Evolutionary conservation across 2,797 vertebrate species (phyloP).

Genomic region (Cercopithecus petaurista): DNA sequence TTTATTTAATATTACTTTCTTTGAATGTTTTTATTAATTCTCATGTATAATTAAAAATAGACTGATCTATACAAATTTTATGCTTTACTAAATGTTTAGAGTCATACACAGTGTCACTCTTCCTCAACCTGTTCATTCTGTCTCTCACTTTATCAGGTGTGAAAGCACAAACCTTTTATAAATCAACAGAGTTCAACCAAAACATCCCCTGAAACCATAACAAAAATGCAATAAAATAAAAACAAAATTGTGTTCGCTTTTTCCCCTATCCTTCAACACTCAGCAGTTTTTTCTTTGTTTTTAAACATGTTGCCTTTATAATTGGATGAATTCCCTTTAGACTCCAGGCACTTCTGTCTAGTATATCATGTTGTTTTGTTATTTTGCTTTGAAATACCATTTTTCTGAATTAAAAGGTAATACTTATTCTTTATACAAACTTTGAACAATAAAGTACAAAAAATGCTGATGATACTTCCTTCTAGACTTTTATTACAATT

Average conservation of each 20-base stretch:
- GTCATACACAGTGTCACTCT: neutral
- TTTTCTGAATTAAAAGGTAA: slow-evolving; percentile 32
- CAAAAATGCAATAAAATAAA: slow-evolving; percentile 34
- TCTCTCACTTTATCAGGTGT: neutral
- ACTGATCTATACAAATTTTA: neutral
- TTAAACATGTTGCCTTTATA: neutral
- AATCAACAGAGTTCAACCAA: neutral
- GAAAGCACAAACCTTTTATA: neutral
- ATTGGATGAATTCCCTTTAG: slow-evolving; percentile 6
- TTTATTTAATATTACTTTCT: neutral
- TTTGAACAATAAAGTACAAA: neutral
- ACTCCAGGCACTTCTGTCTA: neutral
- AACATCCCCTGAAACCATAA: neutral
- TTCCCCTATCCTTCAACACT: neutral
- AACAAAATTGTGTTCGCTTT: neutral
- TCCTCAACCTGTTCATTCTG: neutral
- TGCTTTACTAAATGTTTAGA: neutral
- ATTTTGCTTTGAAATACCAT: neutral
- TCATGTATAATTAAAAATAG: neutral
- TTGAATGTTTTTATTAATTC: neutral
- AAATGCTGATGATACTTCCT: neutral
- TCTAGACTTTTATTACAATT: neutral
- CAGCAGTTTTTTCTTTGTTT: neutral
- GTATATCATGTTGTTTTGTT: neutral
- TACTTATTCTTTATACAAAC: neutral